A percentile compares a stretch with the other conserved stretches of the same genome.
These are phyloP conservation scores for Esperia sulphurella DNA, from an alignment of 2,888 invertebrate species.

Conservation along the genomic window DNA sequence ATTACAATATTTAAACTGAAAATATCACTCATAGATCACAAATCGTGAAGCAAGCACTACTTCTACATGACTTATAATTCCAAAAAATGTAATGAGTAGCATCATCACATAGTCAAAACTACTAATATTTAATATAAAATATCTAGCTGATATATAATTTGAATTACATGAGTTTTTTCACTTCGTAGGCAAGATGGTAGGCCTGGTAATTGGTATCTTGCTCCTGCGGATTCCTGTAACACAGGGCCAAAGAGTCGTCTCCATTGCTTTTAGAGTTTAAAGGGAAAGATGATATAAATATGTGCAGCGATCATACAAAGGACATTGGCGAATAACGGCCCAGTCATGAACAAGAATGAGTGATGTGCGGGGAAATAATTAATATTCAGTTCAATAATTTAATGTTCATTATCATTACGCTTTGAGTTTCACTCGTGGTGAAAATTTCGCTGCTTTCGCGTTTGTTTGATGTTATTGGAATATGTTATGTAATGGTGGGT, in stretches of 20 bases:
- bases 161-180: slow-evolving; percentile 99
- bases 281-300: slow-evolving; percentile 20
- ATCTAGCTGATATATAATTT: slow-evolving; percentile 66
- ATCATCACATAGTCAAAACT: slow-evolving; percentile 30
- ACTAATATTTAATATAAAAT: slow-evolving; percentile 39
- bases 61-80: slow-evolving; percentile 23
- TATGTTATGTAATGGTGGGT: no score
- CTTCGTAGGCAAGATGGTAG: slow-evolving; percentile 99
- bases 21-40: slow-evolving; percentile 15
- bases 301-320: slow-evolving; percentile 19
- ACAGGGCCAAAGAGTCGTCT: slow-evolving; percentile 81
- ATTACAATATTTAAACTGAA: slow-evolving; percentile 22
- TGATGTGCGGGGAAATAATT: no score
- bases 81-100: slow-evolving; percentile 2
- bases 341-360: not conserved
- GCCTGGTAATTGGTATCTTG: slow-evolving; percentile 97
- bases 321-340: not conserved
- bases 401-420: no score
- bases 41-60: slow-evolving; percentile 46
- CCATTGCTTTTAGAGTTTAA: slow-evolving; percentile 38
- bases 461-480: no score
- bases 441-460: no score
- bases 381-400: no score
- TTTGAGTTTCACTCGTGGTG: no score
- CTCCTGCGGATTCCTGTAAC: slow-evolving; percentile 91